A percentile compares a stretch with the other conserved stretches of the same genome.
phyloP scores from a whole-genome alignment of 2,888 invertebrate species.

The Philopedon plagiatum region DNA sequence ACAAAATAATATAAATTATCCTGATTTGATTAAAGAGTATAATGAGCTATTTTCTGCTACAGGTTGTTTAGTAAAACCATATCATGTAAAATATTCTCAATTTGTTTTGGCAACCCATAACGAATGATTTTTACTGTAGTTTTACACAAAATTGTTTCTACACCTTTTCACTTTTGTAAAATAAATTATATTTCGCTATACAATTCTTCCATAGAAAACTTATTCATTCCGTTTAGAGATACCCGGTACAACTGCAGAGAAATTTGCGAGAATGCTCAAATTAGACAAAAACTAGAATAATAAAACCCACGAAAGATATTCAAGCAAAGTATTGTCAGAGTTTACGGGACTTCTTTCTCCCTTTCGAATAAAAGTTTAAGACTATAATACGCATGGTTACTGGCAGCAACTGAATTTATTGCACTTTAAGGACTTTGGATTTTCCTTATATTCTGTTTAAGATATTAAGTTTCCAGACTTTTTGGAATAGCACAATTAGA shows the following conservation, averaged over 20 bases:
- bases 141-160: too few relatives aligned
- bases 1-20: too few relatives aligned
- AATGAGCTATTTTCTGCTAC: too few relatives aligned
- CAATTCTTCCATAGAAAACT: too few relatives aligned
- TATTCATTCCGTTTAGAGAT: too few relatives aligned
- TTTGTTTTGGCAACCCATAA: too few relatives aligned
- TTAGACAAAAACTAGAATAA: conserved; percentile 35
- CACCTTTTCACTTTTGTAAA: too few relatives aligned
- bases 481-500: not conserved
- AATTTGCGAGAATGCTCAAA: conserved; percentile 34
- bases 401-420: conserved; percentile 46
- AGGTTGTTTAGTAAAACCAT: too few relatives aligned
- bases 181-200: too few relatives aligned
- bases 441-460: conserved; percentile 19
- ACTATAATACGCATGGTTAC: conserved; percentile 41
- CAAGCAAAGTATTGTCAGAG: conserved; percentile 42
- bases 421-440: conserved; percentile 38
- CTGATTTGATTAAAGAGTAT: too few relatives aligned
- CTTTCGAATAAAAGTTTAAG: conserved; percentile 43
- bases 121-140: too few relatives aligned
- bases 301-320: conserved; percentile 39
- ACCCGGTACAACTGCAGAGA: not conserved
- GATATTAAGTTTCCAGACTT: conserved; percentile 21
- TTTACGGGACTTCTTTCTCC: conserved; percentile 37
- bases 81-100: too few relatives aligned